Evolutionary conservation across 2,797 vertebrate genomes (phyloP).

Genomic region (Numenius phaeopus): DNA sequence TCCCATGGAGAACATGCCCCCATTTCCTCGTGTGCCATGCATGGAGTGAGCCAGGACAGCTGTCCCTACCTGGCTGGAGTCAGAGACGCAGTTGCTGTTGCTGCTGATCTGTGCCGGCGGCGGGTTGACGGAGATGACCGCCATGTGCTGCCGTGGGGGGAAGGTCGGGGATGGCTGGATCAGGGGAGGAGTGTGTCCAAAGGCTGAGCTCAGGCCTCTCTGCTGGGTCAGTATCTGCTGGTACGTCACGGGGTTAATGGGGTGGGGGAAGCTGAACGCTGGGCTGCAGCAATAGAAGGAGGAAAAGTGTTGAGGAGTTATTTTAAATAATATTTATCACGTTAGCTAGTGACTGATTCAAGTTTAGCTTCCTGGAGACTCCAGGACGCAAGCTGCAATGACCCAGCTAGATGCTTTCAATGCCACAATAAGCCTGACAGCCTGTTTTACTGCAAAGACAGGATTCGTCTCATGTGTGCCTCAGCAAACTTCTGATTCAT

Average conservation of each 20-base stretch:
- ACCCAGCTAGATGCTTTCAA: neutral
- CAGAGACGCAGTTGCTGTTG: conserved; percentile 81
- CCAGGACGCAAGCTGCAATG: neutral
- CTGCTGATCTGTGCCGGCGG: conserved; percentile 79
- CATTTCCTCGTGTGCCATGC: neutral
- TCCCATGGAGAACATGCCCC: rapidly evolving
- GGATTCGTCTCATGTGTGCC: rapidly evolving
- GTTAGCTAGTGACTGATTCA: neutral
- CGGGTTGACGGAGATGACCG: conserved; percentile 77
- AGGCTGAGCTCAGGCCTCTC: conserved; percentile 89
- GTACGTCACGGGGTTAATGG: conserved; percentile 94
- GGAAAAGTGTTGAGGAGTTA: neutral
- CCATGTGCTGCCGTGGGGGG: conserved; percentile 86
- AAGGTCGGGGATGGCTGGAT: conserved; percentile 90
- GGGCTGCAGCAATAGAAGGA: conserved; percentile 81
- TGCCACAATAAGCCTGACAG: neutral
- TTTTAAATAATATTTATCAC: neutral
- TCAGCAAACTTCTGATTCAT: neutral
- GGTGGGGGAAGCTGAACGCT: conserved; percentile 93
- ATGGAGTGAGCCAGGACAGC: neutral
- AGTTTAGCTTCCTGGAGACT: neutral
- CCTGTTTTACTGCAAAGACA: neutral
- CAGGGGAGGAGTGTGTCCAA: conserved; percentile 92
- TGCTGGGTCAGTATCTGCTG: conserved; percentile 96
- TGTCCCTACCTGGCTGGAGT: conserved; percentile 86